A percentile compares a stretch with the other conserved stretches of the same genome.
Evolutionary conservation across 2,888 invertebrate species (phyloP).

Genomic region (Leptothorax acervorum): DNA sequence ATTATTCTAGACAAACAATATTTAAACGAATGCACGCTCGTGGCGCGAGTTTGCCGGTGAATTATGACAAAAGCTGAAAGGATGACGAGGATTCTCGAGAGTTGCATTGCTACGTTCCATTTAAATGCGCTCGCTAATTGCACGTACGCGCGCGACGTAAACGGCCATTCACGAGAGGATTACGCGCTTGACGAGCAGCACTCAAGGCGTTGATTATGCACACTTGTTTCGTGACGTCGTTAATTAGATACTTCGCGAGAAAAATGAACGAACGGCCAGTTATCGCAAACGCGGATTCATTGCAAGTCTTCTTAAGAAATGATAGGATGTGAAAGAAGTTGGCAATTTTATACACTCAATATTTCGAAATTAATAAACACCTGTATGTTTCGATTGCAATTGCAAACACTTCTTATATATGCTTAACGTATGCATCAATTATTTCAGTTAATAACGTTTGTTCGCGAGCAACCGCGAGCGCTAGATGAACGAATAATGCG

Average conservation of each 20-base stretch:
- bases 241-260: slow-evolving; percentile 69
- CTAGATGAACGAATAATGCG: no score
- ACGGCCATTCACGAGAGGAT: slow-evolving; percentile 70
- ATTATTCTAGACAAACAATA: slow-evolving; percentile 10
- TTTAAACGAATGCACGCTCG: neutral
- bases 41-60: neutral
- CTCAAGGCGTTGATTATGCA: slow-evolving; percentile 73
- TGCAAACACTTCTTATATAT: neutral
- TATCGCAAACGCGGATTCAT: slow-evolving; percentile 18
- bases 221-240: slow-evolving; percentile 72
- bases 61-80: slow-evolving; percentile 22
- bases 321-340: neutral
- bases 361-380: neutral
- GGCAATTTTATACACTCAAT: neutral
- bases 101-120: slow-evolving; percentile 56
- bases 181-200: slow-evolving; percentile 67
- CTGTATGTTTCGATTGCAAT: neutral
- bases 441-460: neutral
- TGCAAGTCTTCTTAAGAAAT: slow-evolving; percentile 1
- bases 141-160: slow-evolving; percentile 70
- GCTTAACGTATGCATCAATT: neutral
- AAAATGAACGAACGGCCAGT: slow-evolving; percentile 24
- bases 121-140: slow-evolving; percentile 75
- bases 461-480: no score
- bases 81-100: slow-evolving; percentile 24